A percentile compares a stretch with the other conserved stretches of the same genome.
Evolutionary conservation across 30 jellyfish, hydroid and myxozoan genomes (phyloP).

Genomic region (Aurelia sp.): DNA sequence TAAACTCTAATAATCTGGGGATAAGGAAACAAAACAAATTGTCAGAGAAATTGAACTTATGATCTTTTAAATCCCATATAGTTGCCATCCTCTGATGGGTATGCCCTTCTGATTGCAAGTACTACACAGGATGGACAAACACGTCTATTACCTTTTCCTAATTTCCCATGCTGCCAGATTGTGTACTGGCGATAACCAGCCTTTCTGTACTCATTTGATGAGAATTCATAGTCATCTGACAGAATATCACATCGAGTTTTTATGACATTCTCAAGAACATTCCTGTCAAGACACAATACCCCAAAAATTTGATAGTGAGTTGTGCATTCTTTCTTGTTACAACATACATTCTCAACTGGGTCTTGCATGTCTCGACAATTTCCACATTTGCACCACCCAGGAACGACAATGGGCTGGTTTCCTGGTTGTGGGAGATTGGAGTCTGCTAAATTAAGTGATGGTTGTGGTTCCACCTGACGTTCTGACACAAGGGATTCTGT

Average conservation of each 20-base stretch:
- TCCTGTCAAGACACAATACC: constrained; percentile 32
- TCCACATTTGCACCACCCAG: too few relatives aligned
- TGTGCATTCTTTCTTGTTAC: constrained; percentile 27
- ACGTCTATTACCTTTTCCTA: constrained; percentile 24
- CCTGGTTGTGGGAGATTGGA: too few relatives aligned
- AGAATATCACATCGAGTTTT: constrained; percentile 23
- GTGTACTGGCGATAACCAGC: constrained; percentile 32
- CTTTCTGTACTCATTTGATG: constrained; percentile 18
- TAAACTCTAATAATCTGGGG: too few relatives aligned
- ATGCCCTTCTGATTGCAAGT: neutral
- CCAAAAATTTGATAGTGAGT: constrained; percentile 1
- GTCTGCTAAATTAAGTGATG: too few relatives aligned
- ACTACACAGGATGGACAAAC: constrained; percentile 32
- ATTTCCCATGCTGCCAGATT: constrained; percentile 13
- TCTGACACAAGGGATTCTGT: too few relatives aligned
- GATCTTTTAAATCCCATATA: too few relatives aligned
- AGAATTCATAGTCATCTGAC: constrained; percentile 29
- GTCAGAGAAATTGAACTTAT: too few relatives aligned
- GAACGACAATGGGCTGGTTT: too few relatives aligned
- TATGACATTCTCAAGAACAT: constrained; percentile 15
- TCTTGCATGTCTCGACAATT: neutral
- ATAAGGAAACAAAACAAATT: too few relatives aligned
- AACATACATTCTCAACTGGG: too few relatives aligned
- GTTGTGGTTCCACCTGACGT: too few relatives aligned
- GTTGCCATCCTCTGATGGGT: too few relatives aligned